These are phyloP conservation scores for Julus scanicus DNA, from an alignment of 2,888 invertebrate species.

Conservation along the genomic window DNA sequence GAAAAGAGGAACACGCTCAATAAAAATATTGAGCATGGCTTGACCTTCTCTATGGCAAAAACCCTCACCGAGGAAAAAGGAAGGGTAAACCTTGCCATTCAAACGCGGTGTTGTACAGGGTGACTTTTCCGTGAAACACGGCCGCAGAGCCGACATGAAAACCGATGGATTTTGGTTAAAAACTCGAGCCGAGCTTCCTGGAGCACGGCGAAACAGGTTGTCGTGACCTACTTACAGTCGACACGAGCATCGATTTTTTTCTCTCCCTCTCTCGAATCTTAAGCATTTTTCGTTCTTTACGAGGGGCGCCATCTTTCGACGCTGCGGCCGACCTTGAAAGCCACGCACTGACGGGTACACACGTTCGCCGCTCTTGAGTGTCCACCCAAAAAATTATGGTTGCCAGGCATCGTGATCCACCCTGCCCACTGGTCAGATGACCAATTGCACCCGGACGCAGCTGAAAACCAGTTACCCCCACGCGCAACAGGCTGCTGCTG, in stretches of 20 bases:
- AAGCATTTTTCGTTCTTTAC: not conserved
- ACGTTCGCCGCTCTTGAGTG: not conserved
- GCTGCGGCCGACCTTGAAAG: not conserved
- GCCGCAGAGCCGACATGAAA: not conserved
- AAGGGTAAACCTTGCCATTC: not conserved
- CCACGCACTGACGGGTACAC: constrained; percentile 15
- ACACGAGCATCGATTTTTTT: constrained; percentile 8
- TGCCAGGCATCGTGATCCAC: not conserved
- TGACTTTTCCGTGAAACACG: not conserved
- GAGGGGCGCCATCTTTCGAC: not conserved
- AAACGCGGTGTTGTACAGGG: not conserved
- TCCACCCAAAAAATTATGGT: not conserved
- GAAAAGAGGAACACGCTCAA: not conserved
- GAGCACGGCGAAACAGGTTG: constrained; percentile 24
- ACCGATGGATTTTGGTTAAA: not conserved
- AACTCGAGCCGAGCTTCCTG: constrained; percentile 39
- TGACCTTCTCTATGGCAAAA: no score
- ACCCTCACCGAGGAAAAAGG: not conserved
- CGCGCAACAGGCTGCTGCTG: no score
- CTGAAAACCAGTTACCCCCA: no score
- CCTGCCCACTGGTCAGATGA: constrained; percentile 13
- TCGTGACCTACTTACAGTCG: constrained; percentile 46
- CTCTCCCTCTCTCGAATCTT: not conserved
- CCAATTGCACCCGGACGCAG: not conserved
- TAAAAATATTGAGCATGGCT: not conserved